Evolutionary conservation across 2,888 invertebrate genomes (phyloP).

Genomic region (Epicampocera succincta): DNA sequence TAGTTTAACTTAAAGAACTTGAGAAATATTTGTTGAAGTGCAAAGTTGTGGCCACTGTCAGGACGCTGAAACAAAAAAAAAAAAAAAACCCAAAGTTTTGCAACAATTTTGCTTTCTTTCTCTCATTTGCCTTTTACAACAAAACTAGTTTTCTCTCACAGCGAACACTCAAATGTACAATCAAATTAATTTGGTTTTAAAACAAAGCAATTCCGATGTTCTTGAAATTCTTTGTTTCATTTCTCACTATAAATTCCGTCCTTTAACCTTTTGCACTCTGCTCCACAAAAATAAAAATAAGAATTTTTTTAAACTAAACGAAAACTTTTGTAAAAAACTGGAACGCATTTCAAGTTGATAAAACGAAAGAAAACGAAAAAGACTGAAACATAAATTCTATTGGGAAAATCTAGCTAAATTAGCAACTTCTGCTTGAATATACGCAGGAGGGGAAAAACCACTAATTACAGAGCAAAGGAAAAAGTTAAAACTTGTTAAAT

Average conservation of each 20-base stretch:
- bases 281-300: neutral
- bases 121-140: neutral
- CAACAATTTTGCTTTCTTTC: too few relatives aligned
- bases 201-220: slow-evolving; percentile 9
- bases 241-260: neutral
- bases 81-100: too few relatives aligned
- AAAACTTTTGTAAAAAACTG: slow-evolving; percentile 5
- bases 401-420: slow-evolving; percentile 62
- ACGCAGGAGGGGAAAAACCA: slow-evolving; percentile 34
- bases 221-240: slow-evolving; percentile 12
- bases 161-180: neutral
- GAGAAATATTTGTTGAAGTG: too few relatives aligned
- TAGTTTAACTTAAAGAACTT: too few relatives aligned
- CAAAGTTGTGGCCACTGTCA: too few relatives aligned
- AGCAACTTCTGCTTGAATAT: slow-evolving; percentile 57
- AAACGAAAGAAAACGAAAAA: neutral
- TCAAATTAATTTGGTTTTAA: slow-evolving; percentile 26
- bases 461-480: slow-evolving; percentile 52
- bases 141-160: neutral
- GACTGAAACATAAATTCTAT: slow-evolving; percentile 29
- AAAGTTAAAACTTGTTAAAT: slow-evolving; percentile 56
- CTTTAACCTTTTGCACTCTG: slow-evolving; percentile 19
- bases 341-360: too few relatives aligned
- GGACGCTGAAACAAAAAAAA: too few relatives aligned
- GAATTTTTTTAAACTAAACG: neutral